Base-by-base conservation (phyloP, 2,888 invertebrate genomes). In the Desoria tigrina region DNA sequence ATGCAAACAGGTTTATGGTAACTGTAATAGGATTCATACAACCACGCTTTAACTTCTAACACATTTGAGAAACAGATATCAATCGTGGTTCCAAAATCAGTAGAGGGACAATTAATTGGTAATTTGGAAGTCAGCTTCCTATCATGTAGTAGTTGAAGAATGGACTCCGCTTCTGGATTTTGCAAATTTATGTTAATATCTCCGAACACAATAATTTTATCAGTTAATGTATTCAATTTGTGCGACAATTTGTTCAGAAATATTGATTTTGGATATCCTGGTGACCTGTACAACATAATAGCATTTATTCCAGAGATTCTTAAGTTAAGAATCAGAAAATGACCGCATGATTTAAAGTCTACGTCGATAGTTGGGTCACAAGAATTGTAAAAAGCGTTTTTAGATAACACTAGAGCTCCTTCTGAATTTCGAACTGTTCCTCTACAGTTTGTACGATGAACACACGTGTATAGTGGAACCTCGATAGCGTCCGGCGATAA, bases 11-110 rank as follows among this genome's bases (percentile, higher is more conserved):
- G 37, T 45, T 66, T 66, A 24, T 66, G 66, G 27, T 66, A 55
- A 27, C 66, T 62, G 32, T 21, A 66, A 42, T 66, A 66, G 4
- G 57, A 49, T 53, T 66, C 66, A 51, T 57, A 66, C 27, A 61
- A 6, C 26, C 26, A 58, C 4, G 66, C 57, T 16, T 27, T 42
- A 1, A 42, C 24, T 18, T 3, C 21, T 2, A 21, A 51, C 23
- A 53, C 4, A 54, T 49, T 63, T 14, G 58, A n/a, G 26, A 58
- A 51, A n/a, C 58, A 57, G 16, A 14, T 3, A 21, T 63, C 42
- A 42, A 42, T 14, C 32, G 11, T 32, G 4, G 32, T 7, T 4
- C 32, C 32, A 9, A n/a, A 26, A 28, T 54, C 32, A 4, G 54
- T 54, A n/a, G 54, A 28, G n/a, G n/a, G n/a, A n/a, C n/a, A 53